Conservation (phyloP, 2,113 vertebrate genomes). For the Heterochromis multidens region DNA sequence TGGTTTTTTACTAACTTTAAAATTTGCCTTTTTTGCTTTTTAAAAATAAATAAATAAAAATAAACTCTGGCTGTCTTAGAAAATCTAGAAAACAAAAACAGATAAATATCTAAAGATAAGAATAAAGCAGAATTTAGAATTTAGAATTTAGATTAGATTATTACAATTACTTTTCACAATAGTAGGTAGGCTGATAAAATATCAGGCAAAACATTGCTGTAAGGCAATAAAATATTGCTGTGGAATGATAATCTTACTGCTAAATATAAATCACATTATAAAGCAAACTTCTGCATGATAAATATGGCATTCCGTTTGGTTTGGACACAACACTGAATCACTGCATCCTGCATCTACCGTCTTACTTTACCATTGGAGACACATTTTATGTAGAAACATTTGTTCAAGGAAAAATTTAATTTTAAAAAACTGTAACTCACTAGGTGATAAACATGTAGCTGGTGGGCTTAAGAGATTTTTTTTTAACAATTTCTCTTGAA, state of each 20-base stretch:
- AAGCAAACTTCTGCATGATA: neutral
- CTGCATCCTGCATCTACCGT: neutral
- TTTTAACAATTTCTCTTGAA: neutral
- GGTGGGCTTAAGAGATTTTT: neutral
- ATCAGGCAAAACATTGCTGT: neutral
- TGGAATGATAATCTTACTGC: neutral
- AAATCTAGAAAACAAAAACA: neutral
- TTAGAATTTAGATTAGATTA: too few relatives aligned
- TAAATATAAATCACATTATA: neutral
- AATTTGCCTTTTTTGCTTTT: too few relatives aligned
- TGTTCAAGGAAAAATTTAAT: neutral
- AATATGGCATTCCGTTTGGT: neutral
- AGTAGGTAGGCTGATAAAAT: neutral
- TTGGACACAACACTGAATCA: neutral
- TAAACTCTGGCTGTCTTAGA: too few relatives aligned
- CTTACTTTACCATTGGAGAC: neutral
- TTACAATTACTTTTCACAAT: too few relatives aligned
- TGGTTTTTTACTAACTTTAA: too few relatives aligned
- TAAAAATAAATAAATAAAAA: too few relatives aligned
- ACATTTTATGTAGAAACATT: neutral
- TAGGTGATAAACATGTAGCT: neutral
- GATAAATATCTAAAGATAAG: neutral
- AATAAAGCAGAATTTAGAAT: neutral
- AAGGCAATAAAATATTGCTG: neutral
- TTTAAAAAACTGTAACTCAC: neutral